These are phyloP conservation scores for Lampris megalopsis DNA, from an alignment of 2,113 vertebrate genomes.

Conservation along the genomic window DNA sequence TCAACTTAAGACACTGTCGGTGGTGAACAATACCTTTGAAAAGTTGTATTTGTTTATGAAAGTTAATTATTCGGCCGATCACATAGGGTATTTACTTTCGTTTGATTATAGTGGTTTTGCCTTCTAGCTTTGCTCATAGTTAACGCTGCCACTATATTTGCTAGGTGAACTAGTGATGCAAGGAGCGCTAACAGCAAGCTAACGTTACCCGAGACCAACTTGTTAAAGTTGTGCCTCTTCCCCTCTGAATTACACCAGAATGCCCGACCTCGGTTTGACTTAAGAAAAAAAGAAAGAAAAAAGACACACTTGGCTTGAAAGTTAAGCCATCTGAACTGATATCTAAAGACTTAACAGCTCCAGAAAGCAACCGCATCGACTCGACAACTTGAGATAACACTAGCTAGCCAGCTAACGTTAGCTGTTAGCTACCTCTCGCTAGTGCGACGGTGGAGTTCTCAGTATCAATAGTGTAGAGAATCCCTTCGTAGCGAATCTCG, in stretches of 20 bases:
- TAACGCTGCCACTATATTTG: background rate
- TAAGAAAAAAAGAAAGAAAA: too few relatives aligned
- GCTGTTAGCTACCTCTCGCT: constrained; percentile 84
- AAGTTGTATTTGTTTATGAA: background rate
- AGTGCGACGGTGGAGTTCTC: constrained; percentile 88
- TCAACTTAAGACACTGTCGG: too few relatives aligned
- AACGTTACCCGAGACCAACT: background rate
- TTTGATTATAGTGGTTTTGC: background rate
- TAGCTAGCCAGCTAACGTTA: constrained; percentile 9
- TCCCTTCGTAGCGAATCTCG: constrained; percentile 83
- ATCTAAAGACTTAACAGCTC: too few relatives aligned
- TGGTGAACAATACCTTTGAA: too few relatives aligned
- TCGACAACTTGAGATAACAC: constrained; percentile 8
- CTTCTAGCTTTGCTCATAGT: background rate
- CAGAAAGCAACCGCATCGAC: background rate
- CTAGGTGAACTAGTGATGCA: background rate
- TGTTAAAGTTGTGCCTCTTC: background rate
- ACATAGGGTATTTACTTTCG: too few relatives aligned
- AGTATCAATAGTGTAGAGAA: constrained; percentile 87
- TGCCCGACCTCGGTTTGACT: too few relatives aligned
- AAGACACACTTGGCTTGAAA: background rate
- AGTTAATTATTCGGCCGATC: too few relatives aligned
- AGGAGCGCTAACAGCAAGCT: background rate
- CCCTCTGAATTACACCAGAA: background rate
- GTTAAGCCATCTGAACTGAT: too few relatives aligned